Evolutionary conservation across 1,140 invertebrate species (phyloP), one percentile per base, ranked within the genome.

Genomic region (Drosophila fuyamai): DNA sequence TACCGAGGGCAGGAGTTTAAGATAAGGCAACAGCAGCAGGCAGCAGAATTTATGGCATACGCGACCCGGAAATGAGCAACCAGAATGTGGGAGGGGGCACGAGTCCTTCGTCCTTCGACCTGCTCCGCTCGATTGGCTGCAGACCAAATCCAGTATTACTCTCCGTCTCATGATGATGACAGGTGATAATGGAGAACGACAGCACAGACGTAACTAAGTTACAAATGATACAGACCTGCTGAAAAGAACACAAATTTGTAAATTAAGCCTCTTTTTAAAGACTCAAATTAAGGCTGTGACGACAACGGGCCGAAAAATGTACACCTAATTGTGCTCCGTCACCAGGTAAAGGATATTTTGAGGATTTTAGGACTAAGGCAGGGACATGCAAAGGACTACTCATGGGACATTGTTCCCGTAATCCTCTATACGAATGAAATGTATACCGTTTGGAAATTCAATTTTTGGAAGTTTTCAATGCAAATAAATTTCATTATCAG

Each of bases 11-110:
- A 10, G 40, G 9, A 9, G 44, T 48, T 27, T 27, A 23, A 79
- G 83, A 76, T 76, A 88, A 88, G 83, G 83, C 71, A 71, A 50
- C 77, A 71, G 68, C 63, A 66, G 68, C 71, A 76, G 83, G 65
- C 79, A 75, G 61, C 38, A 66, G 60, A 76, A 86, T 86, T 89
- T 86, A 89, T 86, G 79, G 83, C 76, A 77, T 83, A 65, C 76
- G 81, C 76, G 66, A 50, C 48, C 71, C 83, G 83, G 83, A 86
- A 83, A 86, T 86, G 79, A 86, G 84, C 40, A 72, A 54, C 76
- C 53, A 78, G 72, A 73, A 56, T 84, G 60, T 70, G 29, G 48
- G 9, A 16, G 4, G 0, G 14, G 46, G 23, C 27, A n/a, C 13
- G 65, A 48, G 48, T 13, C 48, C 27, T 40, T 13, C 18, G 14